Base-by-base conservation (phyloP, 2,113 vertebrate species). In the Poecile atricapillus region DNA sequence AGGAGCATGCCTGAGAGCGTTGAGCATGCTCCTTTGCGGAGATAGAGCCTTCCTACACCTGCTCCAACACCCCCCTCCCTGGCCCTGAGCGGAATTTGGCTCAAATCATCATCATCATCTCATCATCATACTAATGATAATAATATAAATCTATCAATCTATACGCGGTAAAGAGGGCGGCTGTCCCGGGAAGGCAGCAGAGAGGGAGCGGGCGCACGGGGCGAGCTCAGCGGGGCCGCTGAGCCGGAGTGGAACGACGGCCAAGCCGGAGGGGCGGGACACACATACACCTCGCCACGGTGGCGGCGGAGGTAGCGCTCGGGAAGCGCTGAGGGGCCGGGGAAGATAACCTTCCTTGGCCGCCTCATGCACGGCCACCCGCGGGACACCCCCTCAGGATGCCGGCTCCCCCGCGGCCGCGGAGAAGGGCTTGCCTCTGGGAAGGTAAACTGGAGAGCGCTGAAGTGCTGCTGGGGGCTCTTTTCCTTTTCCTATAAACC, bases 21-120 rank as follows among this genome's bases (percentile, higher is more conserved):
- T 13, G 91, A 94, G 96, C 95, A 90, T 95, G 95, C 94, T 93
- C 88, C 58, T 92, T 92, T 56, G 82, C 70, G 13, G 79, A 33
- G 63, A 68, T 21, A 30, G 30, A 64, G 56, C 44, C 35, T 83
- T 77, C 84, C 67, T 65, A 52, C 90, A 90, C 35, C 87, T 64
- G 73, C 89, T 68, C 46, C 53, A 37, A 39, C 21, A 43, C 4
- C 7, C 47, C 11, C 3, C 44, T 14, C 59, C 65, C 59, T 43
- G 10, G 60, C 63, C 50, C 23, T 13, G 35, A 50, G 44, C 3
- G 14, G 37, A 46, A 79, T 17, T 37, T 20, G 70, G 58, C 75
- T 94, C 7, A 22, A 69, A 46, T 53, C 44, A 62, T 75, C 28
- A 50, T 58, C 22, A 65, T 44, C 41, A 28, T 30, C 13, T 63